Conservation (phyloP, 2,113 vertebrate genomes). For the Melanotaenia duboulayi region DNA sequence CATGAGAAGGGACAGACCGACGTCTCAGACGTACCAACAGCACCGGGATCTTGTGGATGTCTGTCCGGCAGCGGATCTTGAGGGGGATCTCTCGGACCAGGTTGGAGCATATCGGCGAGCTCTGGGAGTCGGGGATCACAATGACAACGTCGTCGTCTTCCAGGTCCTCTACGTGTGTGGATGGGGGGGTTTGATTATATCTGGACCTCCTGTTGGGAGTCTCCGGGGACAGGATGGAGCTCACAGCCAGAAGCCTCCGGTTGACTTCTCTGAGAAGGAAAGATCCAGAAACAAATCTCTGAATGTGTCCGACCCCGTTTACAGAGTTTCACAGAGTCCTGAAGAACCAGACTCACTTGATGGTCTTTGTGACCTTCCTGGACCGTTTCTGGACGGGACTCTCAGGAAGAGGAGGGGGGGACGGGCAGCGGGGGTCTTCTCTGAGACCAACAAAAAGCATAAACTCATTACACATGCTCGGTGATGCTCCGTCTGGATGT, state of each 20-base stretch:
- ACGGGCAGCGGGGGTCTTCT: constrained; percentile 40
- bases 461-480: not conserved
- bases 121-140: not conserved
- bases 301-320: not conserved
- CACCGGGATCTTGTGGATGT: constrained; percentile 78
- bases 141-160: constrained; percentile 55
- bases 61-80: constrained; percentile 79
- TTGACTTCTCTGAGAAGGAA: constrained; percentile 71
- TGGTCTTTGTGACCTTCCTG: constrained; percentile 47
- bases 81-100: constrained; percentile 69
- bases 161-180: not conserved
- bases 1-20: too few relatives aligned
- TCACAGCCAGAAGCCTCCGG: constrained; percentile 63
- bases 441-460: constrained; percentile 27
- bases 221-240: constrained; percentile 64
- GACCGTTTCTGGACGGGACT: constrained; percentile 58
- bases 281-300: not conserved
- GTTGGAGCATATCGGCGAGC: not conserved
- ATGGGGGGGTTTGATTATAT: not conserved
- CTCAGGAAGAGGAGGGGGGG: constrained; percentile 70
- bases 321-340: too few relatives aligned
- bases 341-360: constrained; percentile 57
- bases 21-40: constrained; percentile 65
- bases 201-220: not conserved
- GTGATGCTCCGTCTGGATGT: not conserved